Conservation (phyloP, 2,113 vertebrate genomes). For the Hippopotamus amphibius region DNA sequence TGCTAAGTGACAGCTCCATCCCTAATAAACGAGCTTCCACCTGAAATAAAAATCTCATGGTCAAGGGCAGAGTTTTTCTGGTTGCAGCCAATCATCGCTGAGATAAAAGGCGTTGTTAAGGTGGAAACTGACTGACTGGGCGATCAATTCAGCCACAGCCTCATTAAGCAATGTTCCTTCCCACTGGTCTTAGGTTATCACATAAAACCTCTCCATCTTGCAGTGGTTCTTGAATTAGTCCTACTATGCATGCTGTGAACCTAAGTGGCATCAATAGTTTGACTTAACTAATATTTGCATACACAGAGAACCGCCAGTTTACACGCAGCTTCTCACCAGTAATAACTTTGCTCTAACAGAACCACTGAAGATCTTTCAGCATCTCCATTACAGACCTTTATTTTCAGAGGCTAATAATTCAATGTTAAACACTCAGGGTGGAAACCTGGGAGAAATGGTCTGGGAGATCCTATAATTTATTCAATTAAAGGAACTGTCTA, state of each 20-base stretch:
- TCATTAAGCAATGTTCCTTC: neutral
- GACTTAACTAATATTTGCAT: neutral
- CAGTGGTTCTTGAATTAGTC: neutral
- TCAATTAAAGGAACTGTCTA: slow-evolving; percentile 61
- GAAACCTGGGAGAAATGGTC: neutral
- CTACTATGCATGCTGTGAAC: neutral
- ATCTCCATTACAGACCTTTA: slow-evolving; percentile 57
- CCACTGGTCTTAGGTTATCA: neutral
- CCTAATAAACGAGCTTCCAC: neutral
- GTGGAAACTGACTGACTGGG: neutral
- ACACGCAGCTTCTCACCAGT: neutral
- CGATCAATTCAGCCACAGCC: neutral
- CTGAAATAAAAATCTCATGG: neutral
- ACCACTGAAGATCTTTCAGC: neutral
- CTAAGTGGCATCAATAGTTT: neutral
- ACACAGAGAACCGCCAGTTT: neutral
- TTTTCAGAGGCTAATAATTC: slow-evolving; percentile 47
- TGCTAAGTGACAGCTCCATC: neutral
- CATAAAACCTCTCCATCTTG: neutral
- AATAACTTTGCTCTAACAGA: neutral
- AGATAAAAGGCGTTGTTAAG: neutral
- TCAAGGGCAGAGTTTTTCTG: slow-evolving; percentile 4
- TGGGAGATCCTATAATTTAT: slow-evolving; percentile 2
- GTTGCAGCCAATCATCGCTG: neutral
- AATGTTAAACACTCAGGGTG: slow-evolving; percentile 33